Evolutionary conservation across 2,113 vertebrate species (phyloP).

Genomic region (Lichenostomus cassidix): DNA sequence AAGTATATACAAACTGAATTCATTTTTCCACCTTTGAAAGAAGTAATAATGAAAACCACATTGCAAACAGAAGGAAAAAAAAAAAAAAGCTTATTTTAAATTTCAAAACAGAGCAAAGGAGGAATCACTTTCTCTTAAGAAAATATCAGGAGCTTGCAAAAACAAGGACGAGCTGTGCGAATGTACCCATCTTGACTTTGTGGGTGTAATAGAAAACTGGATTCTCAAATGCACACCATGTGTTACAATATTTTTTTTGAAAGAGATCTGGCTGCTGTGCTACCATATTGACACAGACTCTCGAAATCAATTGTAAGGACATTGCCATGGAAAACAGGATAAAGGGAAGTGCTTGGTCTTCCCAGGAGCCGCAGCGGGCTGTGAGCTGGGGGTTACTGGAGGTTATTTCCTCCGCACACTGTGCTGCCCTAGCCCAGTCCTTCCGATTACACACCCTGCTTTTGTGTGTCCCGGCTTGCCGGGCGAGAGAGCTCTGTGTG

Average conservation of each 20-base stretch:
- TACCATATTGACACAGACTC: not conserved
- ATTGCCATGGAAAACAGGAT: not conserved
- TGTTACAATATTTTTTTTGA: not conserved
- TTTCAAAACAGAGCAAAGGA: constrained; percentile 14
- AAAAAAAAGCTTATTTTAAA: not conserved
- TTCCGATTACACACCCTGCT: not conserved
- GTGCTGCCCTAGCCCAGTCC: not conserved
- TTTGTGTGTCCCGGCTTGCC: not conserved
- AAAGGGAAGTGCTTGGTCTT: not conserved
- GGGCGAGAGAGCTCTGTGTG: not conserved
- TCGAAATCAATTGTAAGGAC: not conserved
- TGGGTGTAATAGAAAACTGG: not conserved
- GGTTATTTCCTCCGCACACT: not conserved
- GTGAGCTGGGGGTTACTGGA: not conserved
- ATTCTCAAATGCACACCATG: not conserved
- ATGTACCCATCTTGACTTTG: not conserved
- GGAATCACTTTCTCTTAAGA: not conserved
- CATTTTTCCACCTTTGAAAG: not conserved
- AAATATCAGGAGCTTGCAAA: not conserved
- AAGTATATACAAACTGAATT: not conserved
- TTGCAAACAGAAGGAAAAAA: not conserved
- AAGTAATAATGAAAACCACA: not conserved
- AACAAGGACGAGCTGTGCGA: not conserved
- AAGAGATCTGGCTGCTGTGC: not conserved
- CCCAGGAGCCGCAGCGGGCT: not conserved